Evolutionary conservation across 2,113 vertebrate genomes (phyloP), one percentile per base, ranked within the genome.

Genomic region (Oxyruncus cristatus): DNA sequence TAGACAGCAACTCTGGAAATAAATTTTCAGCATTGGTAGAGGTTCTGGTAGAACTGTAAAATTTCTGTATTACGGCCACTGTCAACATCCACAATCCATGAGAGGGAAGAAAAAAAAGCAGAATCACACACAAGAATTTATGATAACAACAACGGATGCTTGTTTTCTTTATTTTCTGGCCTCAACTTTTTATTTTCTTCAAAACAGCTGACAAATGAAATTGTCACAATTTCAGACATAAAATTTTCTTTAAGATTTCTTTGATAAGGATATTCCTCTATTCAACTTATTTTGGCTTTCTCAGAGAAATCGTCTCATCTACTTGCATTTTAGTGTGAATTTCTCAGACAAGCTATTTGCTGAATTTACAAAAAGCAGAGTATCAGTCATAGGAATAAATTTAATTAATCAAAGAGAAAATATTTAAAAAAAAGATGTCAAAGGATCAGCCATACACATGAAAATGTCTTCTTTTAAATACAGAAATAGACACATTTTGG

Each of bases 191-290:
- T 56, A 77, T 85, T 47, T 88, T 82, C 75, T 80, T 84, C 70
- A 83, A 89, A 96, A 93, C 1, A 92, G 82, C 90, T 93, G 81
- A 95, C 87, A 94, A 53, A 55, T 71, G 63, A 90, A 93, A 77
- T 63, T 63, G 67, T 50, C 68, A 86, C 27, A 41, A 86, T 86
- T 78, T 92, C 72, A 92, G 50, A 71, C 32, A 63, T 4, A 83
- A 49, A 81, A 65, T 47, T 61, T 86, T 49, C 56, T 84, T 65
- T 73, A 52, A 81, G 24, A 75, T 84, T 86, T 65, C 52, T 63
- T 53, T 78, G 79, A 89, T 82, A 94, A 71, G 35, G 65, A 73
- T 80, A 86, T 94, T 89, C 52, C 52, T 93, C 86, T 67, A 35
- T 58, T 56, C 47, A 85, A 62, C 22, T 7, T n/a, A 59, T 78